A percentile compares a stretch with the other conserved stretches of the same genome.
Evolutionary conservation across 2,888 invertebrate species (phyloP).

Genomic region (Aphodius sticticus): DNA sequence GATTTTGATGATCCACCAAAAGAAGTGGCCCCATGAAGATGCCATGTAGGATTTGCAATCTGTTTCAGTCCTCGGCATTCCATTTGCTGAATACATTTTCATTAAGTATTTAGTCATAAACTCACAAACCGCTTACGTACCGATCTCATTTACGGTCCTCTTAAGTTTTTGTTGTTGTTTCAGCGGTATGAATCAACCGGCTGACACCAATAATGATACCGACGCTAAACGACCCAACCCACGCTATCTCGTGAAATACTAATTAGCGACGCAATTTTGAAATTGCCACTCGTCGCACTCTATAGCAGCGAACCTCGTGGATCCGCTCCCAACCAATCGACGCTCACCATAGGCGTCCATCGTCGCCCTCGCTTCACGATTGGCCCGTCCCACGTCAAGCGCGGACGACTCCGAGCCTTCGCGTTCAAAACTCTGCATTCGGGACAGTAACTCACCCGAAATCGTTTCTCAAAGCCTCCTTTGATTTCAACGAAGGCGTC

Average conservation of each 20-base stretch:
- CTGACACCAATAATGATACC: not conserved
- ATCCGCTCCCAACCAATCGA: constrained; percentile 6
- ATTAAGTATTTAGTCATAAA: too few species aligned
- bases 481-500: constrained; percentile 8
- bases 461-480: not conserved
- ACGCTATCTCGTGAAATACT: constrained; percentile 14
- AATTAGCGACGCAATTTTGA: constrained; percentile 24
- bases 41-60: too few species aligned
- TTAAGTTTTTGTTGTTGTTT: not conserved
- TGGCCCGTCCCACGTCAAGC: not conserved
- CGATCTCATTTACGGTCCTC: not conserved
- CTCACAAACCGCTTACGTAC: too few species aligned
- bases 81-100: too few species aligned
- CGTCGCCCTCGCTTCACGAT: not conserved
- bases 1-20: too few species aligned
- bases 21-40: too few species aligned
- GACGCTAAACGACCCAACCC: constrained; percentile 1
- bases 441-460: constrained; percentile 8
- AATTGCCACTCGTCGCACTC: constrained; percentile 11
- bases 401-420: not conserved
- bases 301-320: constrained; percentile 9
- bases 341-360: constrained; percentile 16
- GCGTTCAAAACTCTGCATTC: not conserved
- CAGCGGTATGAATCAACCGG: not conserved
- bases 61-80: too few species aligned